These are phyloP conservation scores for Emesis castigata DNA, from an alignment of 2,888 invertebrate genomes.

Conservation along the genomic window DNA sequence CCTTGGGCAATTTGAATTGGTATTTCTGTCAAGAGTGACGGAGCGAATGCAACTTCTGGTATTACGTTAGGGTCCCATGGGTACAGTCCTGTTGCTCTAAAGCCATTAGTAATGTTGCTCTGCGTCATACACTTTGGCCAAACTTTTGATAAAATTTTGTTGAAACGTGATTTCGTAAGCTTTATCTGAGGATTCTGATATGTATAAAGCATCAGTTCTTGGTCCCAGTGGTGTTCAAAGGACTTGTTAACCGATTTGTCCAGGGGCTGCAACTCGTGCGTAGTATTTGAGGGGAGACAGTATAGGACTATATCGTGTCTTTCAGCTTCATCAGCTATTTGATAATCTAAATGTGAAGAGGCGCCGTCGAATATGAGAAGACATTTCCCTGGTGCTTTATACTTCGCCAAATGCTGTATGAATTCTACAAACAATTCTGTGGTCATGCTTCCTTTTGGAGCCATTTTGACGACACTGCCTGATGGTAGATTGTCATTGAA, in stretches of 20 bases:
- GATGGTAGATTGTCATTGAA: constrained; percentile 44
- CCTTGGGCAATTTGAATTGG: neutral
- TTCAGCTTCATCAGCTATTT: constrained; percentile 42
- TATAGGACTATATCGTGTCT: constrained; percentile 42
- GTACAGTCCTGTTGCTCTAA: constrained; percentile 41
- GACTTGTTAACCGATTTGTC: constrained; percentile 44
- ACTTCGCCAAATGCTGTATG: constrained; percentile 37
- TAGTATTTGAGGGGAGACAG: constrained; percentile 28
- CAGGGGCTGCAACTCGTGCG: constrained; percentile 43
- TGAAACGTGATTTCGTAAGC: constrained; percentile 54
- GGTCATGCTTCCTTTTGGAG: constrained; percentile 57
- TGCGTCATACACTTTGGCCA: constrained; percentile 57
- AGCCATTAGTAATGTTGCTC: constrained; percentile 56
- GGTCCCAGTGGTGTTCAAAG: constrained; percentile 43
- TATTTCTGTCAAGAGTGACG: constrained; percentile 1
- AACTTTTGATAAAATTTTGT: constrained; percentile 47
- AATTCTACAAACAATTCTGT: constrained; percentile 26
- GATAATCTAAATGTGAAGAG: constrained; percentile 36
- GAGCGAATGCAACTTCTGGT: constrained; percentile 51
- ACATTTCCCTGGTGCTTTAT: constrained; percentile 44
- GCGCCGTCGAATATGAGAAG: constrained; percentile 50
- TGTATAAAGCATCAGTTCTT: constrained; percentile 17
- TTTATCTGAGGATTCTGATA: constrained; percentile 32
- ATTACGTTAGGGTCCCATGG: constrained; percentile 52
- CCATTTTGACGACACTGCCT: constrained; percentile 44